Conservation (phyloP, 2,797 vertebrate species). For the Sarcophilus harrisii region DNA sequence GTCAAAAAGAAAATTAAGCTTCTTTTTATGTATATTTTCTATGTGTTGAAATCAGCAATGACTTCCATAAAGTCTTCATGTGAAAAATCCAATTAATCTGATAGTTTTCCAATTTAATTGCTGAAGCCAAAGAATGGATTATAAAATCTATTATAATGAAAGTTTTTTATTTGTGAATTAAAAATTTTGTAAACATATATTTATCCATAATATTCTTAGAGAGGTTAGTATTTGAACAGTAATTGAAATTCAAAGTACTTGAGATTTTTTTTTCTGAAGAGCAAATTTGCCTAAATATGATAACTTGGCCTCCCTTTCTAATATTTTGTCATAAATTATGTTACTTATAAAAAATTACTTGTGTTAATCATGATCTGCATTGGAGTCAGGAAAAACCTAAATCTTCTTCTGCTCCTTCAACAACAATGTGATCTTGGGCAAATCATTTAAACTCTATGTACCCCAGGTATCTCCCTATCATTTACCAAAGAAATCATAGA, state of each 20-base stretch:
- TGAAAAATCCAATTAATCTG: constrained; percentile 63
- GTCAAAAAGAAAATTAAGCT: constrained; percentile 44
- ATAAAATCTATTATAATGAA: constrained; percentile 54
- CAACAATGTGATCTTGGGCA: background rate
- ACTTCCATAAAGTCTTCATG: constrained; percentile 52
- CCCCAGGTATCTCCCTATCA: background rate
- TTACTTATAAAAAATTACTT: constrained; percentile 47
- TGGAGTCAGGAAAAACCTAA: background rate
- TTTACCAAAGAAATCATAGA: background rate
- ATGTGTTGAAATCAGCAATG: constrained; percentile 37
- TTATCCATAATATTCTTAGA: constrained; percentile 15
- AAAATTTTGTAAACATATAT: background rate
- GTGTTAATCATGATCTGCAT: background rate
- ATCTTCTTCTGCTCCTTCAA: background rate
- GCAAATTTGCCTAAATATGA: constrained; percentile 38
- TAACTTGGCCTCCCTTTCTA: constrained; percentile 31
- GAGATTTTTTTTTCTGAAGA: constrained; percentile 45
- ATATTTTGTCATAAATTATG: constrained; percentile 52
- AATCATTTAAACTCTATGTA: background rate
- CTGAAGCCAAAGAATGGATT: constrained; percentile 41
- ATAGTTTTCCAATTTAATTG: constrained; percentile 59
- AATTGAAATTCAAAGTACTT: constrained; percentile 61
- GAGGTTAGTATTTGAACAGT: constrained; percentile 67
- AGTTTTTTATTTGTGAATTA: constrained; percentile 47
- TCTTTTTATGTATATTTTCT: constrained; percentile 25